Evolutionary conservation across 2,888 invertebrate genomes (phyloP), one percentile per base, ranked within the genome.

Genomic region (Folsomia manolachei): DNA sequence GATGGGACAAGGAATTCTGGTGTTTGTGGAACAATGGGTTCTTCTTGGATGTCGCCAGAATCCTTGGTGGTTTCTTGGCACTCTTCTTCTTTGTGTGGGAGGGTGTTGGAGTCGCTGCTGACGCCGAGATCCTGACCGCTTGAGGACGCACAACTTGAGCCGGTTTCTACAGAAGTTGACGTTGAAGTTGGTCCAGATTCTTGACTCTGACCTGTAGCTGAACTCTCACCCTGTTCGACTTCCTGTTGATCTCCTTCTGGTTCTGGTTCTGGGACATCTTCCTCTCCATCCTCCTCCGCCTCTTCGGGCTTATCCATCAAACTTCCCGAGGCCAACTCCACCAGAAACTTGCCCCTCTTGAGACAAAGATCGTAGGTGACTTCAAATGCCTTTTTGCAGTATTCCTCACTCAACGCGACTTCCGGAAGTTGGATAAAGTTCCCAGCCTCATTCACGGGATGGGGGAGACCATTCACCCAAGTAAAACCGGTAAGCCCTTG

Each of bases 381-480:
- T 19, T 64, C 9, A 21, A 64, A 64, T 9, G 19, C 39, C 14
- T 27, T 9, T 19, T 27, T 19, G 18, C 27, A 14, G 9, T 27
- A 19, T 27, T 64, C 64, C 18, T 64, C 27, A 14, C 24, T 26
- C 64, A 64, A 9, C 27, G 26, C 2, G 7, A 64, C 39, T 9
- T 2, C n/a, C 11, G 64, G 64, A 14, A 64, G 39, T 27, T n/a
- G 25, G 39, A 64, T 39, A 27, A 64, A 64, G 18, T 64, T n/a
- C 2, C 39, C 39, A 4, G 2, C 23, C 9, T 4, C 27, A 27
- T 64, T 39, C 9, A 64, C 18, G 2, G 64, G 64, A 27, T 64
- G 64, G 2, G 64, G 64, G 2, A 64, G n/a, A 18, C 64, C 64
- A 27, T 64, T 64, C 64, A 64, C 64, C 64, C 64, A 64, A 11